These are phyloP conservation scores for Oryzias sinensis DNA, from an alignment of 2,797 vertebrate species.

Conservation along the genomic window DNA sequence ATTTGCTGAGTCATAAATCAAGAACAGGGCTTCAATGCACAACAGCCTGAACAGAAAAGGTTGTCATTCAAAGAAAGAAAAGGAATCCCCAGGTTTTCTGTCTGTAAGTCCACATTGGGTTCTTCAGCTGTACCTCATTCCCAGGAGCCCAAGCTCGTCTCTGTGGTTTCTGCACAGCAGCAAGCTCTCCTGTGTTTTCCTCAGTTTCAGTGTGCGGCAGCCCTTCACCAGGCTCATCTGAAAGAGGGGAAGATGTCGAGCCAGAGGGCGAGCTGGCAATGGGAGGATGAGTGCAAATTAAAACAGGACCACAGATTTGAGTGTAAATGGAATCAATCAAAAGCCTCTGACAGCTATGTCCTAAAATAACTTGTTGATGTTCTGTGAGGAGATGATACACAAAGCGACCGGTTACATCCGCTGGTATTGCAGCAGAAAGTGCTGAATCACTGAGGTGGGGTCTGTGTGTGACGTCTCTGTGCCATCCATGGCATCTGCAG, in stretches of 20 bases:
- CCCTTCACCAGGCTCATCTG: slow-evolving; percentile 6
- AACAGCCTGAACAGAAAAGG: no score
- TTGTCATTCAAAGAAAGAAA: no score
- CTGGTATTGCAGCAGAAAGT: slow-evolving; percentile 21
- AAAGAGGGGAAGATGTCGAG: slow-evolving; percentile 13
- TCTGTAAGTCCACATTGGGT: no score
- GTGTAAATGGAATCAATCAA: background rate
- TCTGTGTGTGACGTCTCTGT: slow-evolving; percentile 38
- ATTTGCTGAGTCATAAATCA: no score
- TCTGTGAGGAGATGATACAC: background rate
- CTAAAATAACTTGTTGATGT: background rate
- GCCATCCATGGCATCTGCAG: slow-evolving; percentile 27
- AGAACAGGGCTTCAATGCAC: no score
- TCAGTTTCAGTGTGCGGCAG: no score
- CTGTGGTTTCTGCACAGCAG: no score
- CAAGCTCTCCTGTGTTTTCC: no score
- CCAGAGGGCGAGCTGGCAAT: background rate
- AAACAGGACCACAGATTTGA: background rate
- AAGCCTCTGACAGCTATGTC: background rate
- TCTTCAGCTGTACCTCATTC: no score
- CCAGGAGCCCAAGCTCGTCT: no score
- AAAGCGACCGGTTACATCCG: no score
- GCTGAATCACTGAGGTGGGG: slow-evolving; percentile 59
- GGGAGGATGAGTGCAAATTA: background rate
- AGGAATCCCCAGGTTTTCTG: no score